These are phyloP conservation scores for Anthopleura xanthogrammica DNA, from an alignment of 92 coral and sea anemone species.

Conservation along the genomic window DNA sequence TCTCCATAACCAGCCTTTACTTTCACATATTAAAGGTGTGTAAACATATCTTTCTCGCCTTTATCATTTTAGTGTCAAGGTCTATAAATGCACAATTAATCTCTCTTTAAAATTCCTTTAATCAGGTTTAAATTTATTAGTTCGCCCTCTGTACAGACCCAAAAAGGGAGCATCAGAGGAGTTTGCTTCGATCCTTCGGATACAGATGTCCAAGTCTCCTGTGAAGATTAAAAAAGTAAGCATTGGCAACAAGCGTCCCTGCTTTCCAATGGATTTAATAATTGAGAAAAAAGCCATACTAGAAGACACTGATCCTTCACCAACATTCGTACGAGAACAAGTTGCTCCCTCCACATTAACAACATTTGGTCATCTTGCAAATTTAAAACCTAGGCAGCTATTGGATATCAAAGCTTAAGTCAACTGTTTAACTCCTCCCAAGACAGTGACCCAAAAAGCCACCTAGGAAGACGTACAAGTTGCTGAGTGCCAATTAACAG, in stretches of 20 bases:
- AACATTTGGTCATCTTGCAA: slow-evolving; percentile 13
- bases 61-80: no score
- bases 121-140: no score
- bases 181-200: slow-evolving; percentile 44
- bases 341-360: not conserved
- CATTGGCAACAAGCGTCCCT: slow-evolving; percentile 39
- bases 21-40: no score
- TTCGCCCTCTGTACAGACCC: slow-evolving; percentile 11
- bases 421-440: slow-evolving; percentile 26
- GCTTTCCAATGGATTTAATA: slow-evolving; percentile 43
- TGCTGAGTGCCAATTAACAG: slow-evolving; percentile 27
- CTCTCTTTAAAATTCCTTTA: no score
- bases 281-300: slow-evolving; percentile 38
- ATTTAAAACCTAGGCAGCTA: slow-evolving; percentile 21
- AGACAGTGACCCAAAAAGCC: slow-evolving; percentile 16
- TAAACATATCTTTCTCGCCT: no score
- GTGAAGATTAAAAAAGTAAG: slow-evolving; percentile 34
- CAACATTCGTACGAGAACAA: slow-evolving; percentile 14
- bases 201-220: slow-evolving; percentile 45
- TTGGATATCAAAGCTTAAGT: not conserved
- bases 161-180: slow-evolving; percentile 46
- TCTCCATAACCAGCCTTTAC: no score
- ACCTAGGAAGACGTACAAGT: slow-evolving; percentile 15
- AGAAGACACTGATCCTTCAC: slow-evolving; percentile 42
- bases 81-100: no score